Conservation (phyloP, 2,113 vertebrate species). For the Pygoscelis adeliae region DNA sequence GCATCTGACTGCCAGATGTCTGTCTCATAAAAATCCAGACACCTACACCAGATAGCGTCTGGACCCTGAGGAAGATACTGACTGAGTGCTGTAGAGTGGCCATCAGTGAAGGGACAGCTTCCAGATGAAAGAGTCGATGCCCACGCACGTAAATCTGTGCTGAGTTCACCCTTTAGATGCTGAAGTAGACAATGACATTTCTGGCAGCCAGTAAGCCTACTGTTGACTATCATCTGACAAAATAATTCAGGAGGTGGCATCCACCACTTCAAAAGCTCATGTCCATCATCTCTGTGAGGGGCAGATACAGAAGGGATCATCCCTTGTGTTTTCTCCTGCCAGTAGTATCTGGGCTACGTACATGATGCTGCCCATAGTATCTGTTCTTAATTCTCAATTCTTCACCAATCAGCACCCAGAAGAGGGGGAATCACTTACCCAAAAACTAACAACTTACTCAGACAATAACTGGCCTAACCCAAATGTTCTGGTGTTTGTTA, state of each 20-base stretch:
- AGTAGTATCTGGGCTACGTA: accelerated
- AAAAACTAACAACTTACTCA: neutral
- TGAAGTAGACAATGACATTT: neutral
- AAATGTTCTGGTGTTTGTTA: neutral
- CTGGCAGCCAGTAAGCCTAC: neutral
- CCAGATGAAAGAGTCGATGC: neutral
- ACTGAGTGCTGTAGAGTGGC: neutral
- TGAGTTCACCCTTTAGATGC: neutral
- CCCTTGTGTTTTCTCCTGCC: neutral
- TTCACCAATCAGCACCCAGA: neutral
- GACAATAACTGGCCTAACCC: neutral
- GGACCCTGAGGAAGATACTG: neutral
- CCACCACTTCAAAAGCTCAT: neutral
- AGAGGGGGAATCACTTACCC: neutral
- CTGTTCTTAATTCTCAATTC: neutral
- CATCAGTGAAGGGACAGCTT: neutral
- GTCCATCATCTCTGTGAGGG: neutral
- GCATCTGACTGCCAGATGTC: neutral
- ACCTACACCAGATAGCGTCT: neutral
- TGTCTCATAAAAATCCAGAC: neutral
- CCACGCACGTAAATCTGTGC: neutral
- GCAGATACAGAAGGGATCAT: neutral
- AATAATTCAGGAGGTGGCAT: neutral
- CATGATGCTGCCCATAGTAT: neutral
- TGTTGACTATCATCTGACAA: neutral